Evolutionary conservation across 2,888 invertebrate species (phyloP).

Genomic region (Ectobius pallidus): DNA sequence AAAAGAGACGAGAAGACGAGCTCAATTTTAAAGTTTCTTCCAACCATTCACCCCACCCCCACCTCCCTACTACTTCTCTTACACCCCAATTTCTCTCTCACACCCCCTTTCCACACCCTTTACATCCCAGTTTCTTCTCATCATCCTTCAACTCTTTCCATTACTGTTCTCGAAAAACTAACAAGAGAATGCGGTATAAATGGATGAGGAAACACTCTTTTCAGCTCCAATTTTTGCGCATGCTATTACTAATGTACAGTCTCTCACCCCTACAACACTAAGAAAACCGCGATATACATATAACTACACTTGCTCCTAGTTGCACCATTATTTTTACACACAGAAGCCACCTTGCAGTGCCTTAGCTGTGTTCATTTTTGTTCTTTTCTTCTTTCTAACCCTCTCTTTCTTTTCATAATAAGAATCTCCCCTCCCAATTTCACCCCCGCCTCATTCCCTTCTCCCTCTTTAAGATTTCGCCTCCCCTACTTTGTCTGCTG

Average conservation of each 20-base stretch:
- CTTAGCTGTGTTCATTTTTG: too few species aligned
- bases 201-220: conserved; percentile 3
- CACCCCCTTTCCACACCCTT: conserved; percentile 1
- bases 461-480: background rate
- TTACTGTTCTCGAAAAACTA: conserved; percentile 23
- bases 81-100: conserved; percentile 25
- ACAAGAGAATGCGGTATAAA: conserved; percentile 16
- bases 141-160: conserved; percentile 26
- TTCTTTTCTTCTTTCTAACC: background rate
- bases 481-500: background rate
- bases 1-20: conserved; percentile 4
- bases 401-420: conserved; percentile 25
- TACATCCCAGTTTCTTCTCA: conserved; percentile 16
- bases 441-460: background rate
- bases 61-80: conserved; percentile 18
- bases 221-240: conserved; percentile 3
- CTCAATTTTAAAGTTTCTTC: conserved; percentile 32
- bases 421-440: background rate
- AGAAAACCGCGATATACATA: background rate
- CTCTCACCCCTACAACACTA: background rate
- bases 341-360: conserved; percentile 11
- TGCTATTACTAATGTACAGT: conserved; percentile 6
- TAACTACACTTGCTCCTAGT: background rate
- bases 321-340: background rate
- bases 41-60: background rate